Percentiles rank a stretch among this genome's conserved stretches.
Evolutionary conservation across 2,888 invertebrate genomes (phyloP).

Genomic region (Caenorhabditis becei): DNA sequence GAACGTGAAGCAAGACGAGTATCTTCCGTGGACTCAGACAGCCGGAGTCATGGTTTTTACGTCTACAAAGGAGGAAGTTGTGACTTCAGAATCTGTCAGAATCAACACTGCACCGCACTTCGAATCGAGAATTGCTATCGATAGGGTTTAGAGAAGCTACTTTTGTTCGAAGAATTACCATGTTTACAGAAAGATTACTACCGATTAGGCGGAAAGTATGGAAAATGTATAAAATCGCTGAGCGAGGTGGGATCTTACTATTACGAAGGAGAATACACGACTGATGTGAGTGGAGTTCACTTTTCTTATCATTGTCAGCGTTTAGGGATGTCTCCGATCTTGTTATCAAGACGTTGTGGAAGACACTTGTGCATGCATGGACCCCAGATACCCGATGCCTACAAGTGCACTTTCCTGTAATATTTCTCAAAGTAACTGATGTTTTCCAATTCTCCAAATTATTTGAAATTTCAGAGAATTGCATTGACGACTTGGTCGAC

Average conservation of each 20-base stretch:
- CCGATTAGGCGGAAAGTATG: slow-evolving; percentile 69
- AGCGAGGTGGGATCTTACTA: slow-evolving; percentile 69
- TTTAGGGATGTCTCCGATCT: slow-evolving; percentile 71
- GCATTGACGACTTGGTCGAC: slow-evolving; percentile 55
- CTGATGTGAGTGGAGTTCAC: slow-evolving; percentile 62
- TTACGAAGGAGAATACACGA: slow-evolving; percentile 70
- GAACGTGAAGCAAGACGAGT: slow-evolving; percentile 67
- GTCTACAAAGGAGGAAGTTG: slow-evolving; percentile 59
- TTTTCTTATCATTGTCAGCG: background rate
- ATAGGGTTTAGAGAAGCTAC: slow-evolving; percentile 15
- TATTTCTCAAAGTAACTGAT: slow-evolving; percentile 55
- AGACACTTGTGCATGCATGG: slow-evolving; percentile 69
- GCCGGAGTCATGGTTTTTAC: slow-evolving; percentile 68
- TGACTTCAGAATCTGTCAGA: slow-evolving; percentile 69
- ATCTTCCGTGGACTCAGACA: slow-evolving; percentile 68
- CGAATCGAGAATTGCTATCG: slow-evolving; percentile 51
- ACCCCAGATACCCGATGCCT: slow-evolving; percentile 72
- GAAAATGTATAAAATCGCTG: slow-evolving; percentile 63
- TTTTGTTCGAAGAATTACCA: background rate
- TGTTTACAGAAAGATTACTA: slow-evolving; percentile 59
- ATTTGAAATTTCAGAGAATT: slow-evolving; percentile 44
- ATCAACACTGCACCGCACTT: slow-evolving; percentile 62
- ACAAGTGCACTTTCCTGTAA: slow-evolving; percentile 50
- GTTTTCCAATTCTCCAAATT: background rate
- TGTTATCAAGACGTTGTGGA: slow-evolving; percentile 71